Evolutionary conservation across 1,140 invertebrate genomes (phyloP), one percentile per base, ranked within the genome.

Genomic region (Drosophila rhopaloa): DNA sequence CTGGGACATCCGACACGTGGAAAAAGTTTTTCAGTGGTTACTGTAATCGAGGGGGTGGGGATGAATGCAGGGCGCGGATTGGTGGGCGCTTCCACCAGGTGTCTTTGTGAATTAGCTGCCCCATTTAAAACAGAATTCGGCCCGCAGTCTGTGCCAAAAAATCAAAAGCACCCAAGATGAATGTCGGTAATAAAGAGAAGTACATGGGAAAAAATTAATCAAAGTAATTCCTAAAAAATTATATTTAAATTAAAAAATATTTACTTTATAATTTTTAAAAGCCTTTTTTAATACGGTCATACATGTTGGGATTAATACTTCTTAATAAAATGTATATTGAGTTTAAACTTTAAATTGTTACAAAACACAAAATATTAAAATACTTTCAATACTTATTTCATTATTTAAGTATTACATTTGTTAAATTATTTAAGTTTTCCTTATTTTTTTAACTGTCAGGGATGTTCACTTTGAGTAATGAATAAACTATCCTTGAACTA

Each of bases 401-500:
- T 32, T 8, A 32, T 7, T 32, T 6, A 2, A 1, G 29, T 32
- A 32, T 7, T 32, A 32, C 6, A 32, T 7, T 6, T 8, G 29
- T 8, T 32, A 7, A 1, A 7, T 32, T 7, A 7, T 7, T 32
- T 1, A 7, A 32, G 29, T 32, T 1, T 38, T 38, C 51, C 29
- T 7, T 24, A 54, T 32, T 53, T 70, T 47, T 71, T 32, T 29
- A 11, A 13, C 14, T 16, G 51, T 72, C 14, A 44, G 13, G 55
- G 57, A 27, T 71, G 41, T 27, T 74, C 65, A 50, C 63, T 50
- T 63, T 67, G 38, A 44, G 41, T 16, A 62, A 71, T 47, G 63
- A 71, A 68, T 44, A 68, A 68, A 67, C 47, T 50, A 71, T 71
- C 65, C 68, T 71, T 71, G 68, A 71, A 71, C 66, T 71, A 71